Evolutionary conservation across 1,140 invertebrate genomes (phyloP).

Genomic region (Ceratosolen solmsi): DNA sequence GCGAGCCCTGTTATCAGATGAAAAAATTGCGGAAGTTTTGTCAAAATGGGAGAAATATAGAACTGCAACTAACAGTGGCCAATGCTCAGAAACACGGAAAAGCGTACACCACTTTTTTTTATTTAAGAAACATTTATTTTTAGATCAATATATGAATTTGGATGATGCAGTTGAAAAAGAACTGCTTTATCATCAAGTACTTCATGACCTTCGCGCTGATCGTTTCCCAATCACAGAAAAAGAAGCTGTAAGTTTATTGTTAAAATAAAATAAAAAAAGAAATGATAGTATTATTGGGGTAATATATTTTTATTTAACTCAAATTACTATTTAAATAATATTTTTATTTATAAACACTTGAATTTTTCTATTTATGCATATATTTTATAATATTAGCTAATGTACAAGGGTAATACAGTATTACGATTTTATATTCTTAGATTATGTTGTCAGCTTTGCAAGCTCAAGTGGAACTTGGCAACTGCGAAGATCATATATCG

Average conservation of each 20-base stretch:
- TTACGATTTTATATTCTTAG: conserved; percentile 71
- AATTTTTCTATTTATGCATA: too few species aligned
- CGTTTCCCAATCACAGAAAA: conserved; percentile 92
- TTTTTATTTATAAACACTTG: too few species aligned
- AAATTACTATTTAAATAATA: too few species aligned
- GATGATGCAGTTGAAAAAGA: conserved; percentile 95
- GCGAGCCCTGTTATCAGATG: conserved; percentile 85
- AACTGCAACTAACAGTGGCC: conserved; percentile 74
- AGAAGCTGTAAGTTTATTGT: conserved; percentile 84
- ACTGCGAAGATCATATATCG: conserved; percentile 78
- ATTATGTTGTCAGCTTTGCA: conserved; percentile 95
- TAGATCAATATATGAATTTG: conserved; percentile 87
- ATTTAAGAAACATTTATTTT: conserved; percentile 95
- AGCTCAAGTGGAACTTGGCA: conserved; percentile 92
- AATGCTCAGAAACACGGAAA: conserved; percentile 67
- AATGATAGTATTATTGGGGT: too few species aligned
- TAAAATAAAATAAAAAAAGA: background rate
- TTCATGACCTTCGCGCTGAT: conserved; percentile 91
- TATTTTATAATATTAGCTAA: too few species aligned
- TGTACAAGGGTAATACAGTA: background rate
- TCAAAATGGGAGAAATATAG: conserved; percentile 95
- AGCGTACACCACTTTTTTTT: conserved; percentile 81
- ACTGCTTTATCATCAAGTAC: conserved; percentile 94
- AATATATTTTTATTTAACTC: too few species aligned
- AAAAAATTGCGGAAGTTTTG: conserved; percentile 95